Base-by-base conservation (phyloP, 2,113 vertebrate genomes). In the Piprites chloris region DNA sequence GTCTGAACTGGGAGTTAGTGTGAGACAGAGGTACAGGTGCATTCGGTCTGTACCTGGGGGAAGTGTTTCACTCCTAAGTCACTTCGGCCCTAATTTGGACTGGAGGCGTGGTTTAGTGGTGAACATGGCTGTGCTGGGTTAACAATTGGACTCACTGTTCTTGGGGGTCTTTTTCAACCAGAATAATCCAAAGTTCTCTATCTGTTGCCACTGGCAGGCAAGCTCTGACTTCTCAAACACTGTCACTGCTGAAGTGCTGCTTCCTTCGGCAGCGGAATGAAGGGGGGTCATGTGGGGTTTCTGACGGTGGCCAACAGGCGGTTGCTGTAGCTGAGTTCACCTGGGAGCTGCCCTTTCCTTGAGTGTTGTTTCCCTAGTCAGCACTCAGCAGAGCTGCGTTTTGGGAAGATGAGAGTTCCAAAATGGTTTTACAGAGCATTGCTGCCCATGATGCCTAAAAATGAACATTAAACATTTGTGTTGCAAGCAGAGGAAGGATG, bases 221-320 rank as follows among this genome's bases (percentile, higher is more conserved):
- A 59, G 27, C 20, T 5, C 1, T 28, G 68, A 42, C 42, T 63
- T 89, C 12, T 83, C 69, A 17, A 37, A 41, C 52, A 13, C 56
- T 21, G 47, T 59, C 32, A 27, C 35, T 4, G 2, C 88, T 68
- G 61, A 32, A 67, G 14, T 6, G 28, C 61, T 92, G 79, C 73
- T 63, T 71, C 26, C 52, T 23, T 46, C 5, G 46, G 11, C 0
- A 6, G 52, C 18, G n/a, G 46, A 73, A 24, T 2, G 26, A 37
- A 18, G 21, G 1, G 1, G 35, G 6, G 7, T 22, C 53, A 44
- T 1, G 2, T 0, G 1, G 50, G 9, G 13, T 9, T 76, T 59
- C 62, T 52, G 66, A 68, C 81, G 18, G 47, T 18, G 63, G 37
- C 37, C 66, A n/a, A n/a, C n/a, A n/a, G n/a, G 39, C 59, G 23